Base-by-base conservation (phyloP, 2,797 vertebrate species). In the Delichon dasypus region DNA sequence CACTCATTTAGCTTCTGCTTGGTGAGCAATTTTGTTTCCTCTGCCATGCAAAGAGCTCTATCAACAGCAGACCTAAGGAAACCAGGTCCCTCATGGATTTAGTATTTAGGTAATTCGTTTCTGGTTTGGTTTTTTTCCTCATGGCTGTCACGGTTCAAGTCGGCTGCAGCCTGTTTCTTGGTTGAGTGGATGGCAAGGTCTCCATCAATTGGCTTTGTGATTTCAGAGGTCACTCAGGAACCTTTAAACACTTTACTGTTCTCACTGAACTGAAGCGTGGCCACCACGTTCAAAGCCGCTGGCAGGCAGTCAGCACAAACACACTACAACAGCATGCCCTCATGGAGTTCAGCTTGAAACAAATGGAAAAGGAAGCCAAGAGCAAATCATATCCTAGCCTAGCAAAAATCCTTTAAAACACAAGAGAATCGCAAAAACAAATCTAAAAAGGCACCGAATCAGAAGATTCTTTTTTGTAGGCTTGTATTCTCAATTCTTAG, bases 271-370 rank as follows among this genome's bases (percentile, higher is more conserved):
- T 50, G 38, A 73, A 75, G 45, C 74, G 29, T 5, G 16, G 62
- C 58, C 77, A 73, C 44, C 62, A 51, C 1, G 0, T 50, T 72
- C 66, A 61, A 79, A 91, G 76, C 26, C 0, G 0, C 76, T 34
- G 50, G 73, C 73, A 81, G 50, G 58, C 54, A 58, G 42, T 3
- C 73, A 85, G 50, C 76, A 85, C 50, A 57, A 45, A 54, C 61
- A 72, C 48, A 50, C 62, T 32, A 83, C 45, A 79, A 27, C 45
- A 7, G 0, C 30, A 6, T 51, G 62, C 48, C 32, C 27, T 64
- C 48, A 22, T 10, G 3, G 62, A 62, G 44, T 22, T 75, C 73
- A 66, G 40, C 79, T 72, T 84, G 34, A 70, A 90, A 76, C 17
- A 89, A 36, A 67, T 48, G 50, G n/a, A 78, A 65, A 76, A 88